Base-by-base conservation (phyloP, 2,797 vertebrate genomes). In the Phylloscopus collybita region DNA sequence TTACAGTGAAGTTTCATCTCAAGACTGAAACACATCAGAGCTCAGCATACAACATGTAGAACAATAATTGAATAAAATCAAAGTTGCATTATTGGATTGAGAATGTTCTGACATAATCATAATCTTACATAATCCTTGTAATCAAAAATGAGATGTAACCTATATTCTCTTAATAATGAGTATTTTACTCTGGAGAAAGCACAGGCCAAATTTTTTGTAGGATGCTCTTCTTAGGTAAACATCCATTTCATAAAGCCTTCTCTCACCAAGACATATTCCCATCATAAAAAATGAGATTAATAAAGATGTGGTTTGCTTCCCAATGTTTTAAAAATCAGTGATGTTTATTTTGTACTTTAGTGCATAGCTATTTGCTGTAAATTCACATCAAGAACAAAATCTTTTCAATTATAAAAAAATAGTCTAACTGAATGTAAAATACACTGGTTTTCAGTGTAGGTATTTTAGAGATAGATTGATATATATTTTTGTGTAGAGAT, bases 251-350 rank as follows among this genome's bases (percentile, higher is more conserved):
- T 30, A 40, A 66, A 78, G 3, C 38, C 5, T 36, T 73, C 8
- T 62, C 10, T 67, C 22, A n/a, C 32, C 13, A 27, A 64, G 40
- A 51, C 1, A 30, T 14, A 9, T n/a, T 17, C 4, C 14, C 64
- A 57, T 47, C 11, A 45, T 12, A 88, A 71, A 75, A 75, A 65
- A 30, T 4, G 21, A 29, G 4, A 29, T 44, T 32, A 61, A 45
- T 54, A 72, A 54, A 23, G 0, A 6, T n/a, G 2, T 36, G 2
- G 1, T 32, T 80, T 8, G 17, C 72, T 87, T 62, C 0, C 4
- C 5, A 13, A 32, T 40, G 56, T 21, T 72, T 82, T 94, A 7
- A 53, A 50, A 82, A 61, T 36, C 3, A 26, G 1, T 34, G 13
- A 29, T 34, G 16, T 22, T 69, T 70, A 61, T 42, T 88, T 70